A percentile compares a stretch with the other conserved stretches of the same genome.
phyloP scores from a whole-genome alignment of 2,888 invertebrate species.

The Sarcophaga carnaria region DNA sequence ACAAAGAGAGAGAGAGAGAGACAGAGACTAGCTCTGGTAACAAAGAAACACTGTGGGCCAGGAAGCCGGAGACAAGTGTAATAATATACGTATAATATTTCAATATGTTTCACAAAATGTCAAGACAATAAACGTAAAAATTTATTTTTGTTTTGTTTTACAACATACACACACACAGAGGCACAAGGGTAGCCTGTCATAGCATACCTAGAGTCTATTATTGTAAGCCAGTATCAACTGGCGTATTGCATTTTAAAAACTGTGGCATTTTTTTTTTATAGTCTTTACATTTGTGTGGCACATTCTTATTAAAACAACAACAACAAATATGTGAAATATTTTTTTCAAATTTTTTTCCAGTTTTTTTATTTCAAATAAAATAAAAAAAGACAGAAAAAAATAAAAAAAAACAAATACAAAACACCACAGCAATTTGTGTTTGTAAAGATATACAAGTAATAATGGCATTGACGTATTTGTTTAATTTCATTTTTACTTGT shows the following conservation, averaged over 20 bases:
- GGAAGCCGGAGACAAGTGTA: background rate
- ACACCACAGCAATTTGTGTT: slow-evolving; percentile 60
- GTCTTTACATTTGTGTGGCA: slow-evolving; percentile 50
- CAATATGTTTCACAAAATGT: background rate
- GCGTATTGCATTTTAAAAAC: slow-evolving; percentile 43
- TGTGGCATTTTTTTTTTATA: slow-evolving; percentile 51
- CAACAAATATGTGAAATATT: background rate
- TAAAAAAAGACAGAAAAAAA: slow-evolving; percentile 1
- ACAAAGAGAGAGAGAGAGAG: too few relatives aligned
- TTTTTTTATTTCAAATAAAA: background rate
- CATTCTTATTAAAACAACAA: slow-evolving; percentile 42
- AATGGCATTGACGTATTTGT: slow-evolving; percentile 60
- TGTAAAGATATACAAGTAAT: slow-evolving; percentile 53
- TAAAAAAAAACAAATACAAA: slow-evolving; percentile 35
- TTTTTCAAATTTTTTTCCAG: background rate
- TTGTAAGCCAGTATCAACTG: background rate
- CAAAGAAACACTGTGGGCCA: too few relatives aligned
- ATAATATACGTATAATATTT: background rate
- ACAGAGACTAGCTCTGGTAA: too few relatives aligned
- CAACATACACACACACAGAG: too few relatives aligned
- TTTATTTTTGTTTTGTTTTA: too few relatives aligned
- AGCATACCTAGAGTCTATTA: too few relatives aligned
- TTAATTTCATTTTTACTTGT: slow-evolving; percentile 47
- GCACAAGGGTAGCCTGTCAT: too few relatives aligned
- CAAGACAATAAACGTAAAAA: background rate